Evolutionary conservation across 2,797 vertebrate genomes (phyloP).

Genomic region (Notamacropus eugenii): DNA sequence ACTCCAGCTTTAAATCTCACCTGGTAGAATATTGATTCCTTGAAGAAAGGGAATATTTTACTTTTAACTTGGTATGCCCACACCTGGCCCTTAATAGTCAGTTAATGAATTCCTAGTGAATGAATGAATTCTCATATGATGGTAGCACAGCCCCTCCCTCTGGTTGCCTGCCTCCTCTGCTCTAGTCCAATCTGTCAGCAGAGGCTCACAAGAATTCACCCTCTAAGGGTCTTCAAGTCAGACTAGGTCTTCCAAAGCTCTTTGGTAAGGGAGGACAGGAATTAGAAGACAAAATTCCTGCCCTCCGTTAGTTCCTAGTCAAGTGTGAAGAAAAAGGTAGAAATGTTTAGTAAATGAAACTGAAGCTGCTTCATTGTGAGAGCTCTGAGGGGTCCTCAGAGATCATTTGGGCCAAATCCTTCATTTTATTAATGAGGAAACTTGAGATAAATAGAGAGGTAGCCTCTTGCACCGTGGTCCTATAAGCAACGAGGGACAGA

Average conservation of each 20-base stretch:
- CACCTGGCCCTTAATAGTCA: neutral
- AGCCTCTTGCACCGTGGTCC: too few relatives aligned
- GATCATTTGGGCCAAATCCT: neutral
- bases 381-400: neutral
- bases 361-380: neutral
- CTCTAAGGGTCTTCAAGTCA: too few relatives aligned
- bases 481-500: neutral
- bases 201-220: neutral
- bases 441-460: neutral
- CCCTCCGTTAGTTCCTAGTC: neutral
- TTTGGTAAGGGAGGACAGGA: neutral
- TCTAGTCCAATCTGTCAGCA: neutral
- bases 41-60: neutral
- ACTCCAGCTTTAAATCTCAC: neutral
- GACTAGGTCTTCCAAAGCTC: neutral
- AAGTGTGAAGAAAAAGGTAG: neutral
- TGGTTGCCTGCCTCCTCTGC: neutral
- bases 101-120: neutral
- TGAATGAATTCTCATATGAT: neutral
- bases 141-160: neutral
- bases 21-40: neutral
- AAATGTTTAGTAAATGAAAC: neutral
- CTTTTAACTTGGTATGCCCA: neutral
- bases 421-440: neutral
- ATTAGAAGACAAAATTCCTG: neutral